These are phyloP conservation scores for Mus musculus DNA, from an alignment of 2,113 vertebrate species.

Conservation along the genomic window DNA sequence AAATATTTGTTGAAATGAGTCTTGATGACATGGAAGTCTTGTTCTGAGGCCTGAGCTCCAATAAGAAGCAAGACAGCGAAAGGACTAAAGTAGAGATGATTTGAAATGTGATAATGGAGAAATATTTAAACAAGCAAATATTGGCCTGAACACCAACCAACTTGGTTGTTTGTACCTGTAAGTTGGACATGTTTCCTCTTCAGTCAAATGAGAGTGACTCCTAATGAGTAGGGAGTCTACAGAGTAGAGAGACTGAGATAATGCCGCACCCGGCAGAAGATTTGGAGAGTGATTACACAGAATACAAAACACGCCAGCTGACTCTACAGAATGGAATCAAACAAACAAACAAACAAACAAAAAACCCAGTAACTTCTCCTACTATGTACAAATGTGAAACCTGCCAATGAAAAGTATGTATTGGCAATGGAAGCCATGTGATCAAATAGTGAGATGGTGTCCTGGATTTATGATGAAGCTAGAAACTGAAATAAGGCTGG, in stretches of 20 bases:
- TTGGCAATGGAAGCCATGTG: not conserved
- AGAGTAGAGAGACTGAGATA: not conserved
- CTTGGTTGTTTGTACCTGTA: too few relatives aligned
- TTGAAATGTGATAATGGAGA: not conserved
- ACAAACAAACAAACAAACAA: not conserved
- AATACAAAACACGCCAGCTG: fast-evolving
- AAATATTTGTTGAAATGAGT: not conserved
- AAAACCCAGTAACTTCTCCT: not conserved
- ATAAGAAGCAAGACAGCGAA: not conserved
- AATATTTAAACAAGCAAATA: not conserved
- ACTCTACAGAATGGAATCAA: not conserved
- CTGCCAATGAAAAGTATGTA: not conserved
- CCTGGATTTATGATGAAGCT: not conserved
- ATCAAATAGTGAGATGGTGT: not conserved
- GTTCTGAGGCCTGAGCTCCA: not conserved
- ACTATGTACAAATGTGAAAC: not conserved
- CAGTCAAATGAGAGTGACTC: not conserved
- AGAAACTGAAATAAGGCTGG: not conserved
- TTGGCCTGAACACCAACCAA: not conserved
- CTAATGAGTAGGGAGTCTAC: not conserved
- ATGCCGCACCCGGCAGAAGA: not conserved
- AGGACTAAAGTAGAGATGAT: not conserved
- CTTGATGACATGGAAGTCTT: not conserved
- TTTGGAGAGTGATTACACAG: not conserved
- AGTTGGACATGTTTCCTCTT: not conserved